phyloP scores from a whole-genome alignment of 1,140 invertebrate species.

The Drosophila varians region DNA sequence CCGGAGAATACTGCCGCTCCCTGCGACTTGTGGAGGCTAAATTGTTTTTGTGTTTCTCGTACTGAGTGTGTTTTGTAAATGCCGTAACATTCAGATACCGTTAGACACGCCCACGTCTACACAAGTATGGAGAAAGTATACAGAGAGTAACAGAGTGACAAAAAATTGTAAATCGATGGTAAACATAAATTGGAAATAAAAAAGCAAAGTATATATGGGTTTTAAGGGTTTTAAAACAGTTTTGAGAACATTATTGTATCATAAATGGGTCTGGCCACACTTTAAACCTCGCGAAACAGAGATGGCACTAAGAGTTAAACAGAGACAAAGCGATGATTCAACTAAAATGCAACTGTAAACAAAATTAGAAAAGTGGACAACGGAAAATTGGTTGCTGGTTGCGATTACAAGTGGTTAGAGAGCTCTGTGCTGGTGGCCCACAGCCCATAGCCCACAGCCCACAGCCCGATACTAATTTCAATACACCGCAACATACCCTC shows the following conservation, averaged over 20 bases:
- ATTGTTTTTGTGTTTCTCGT: background rate
- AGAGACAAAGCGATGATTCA: background rate
- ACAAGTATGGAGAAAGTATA: background rate
- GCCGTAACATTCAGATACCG: background rate
- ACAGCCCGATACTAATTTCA: conserved; percentile 22
- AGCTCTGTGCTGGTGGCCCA: background rate
- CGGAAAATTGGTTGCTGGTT: conserved; percentile 4
- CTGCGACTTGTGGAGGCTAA: background rate
- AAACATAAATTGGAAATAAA: background rate
- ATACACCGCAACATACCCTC: conserved; percentile 7
- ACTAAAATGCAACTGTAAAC: conserved; percentile 11
- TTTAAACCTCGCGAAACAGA: background rate
- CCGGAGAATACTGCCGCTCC: background rate
- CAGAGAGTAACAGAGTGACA: background rate
- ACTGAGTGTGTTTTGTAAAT: background rate
- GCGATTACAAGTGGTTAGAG: conserved; percentile 3
- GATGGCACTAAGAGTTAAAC: background rate
- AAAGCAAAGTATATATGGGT: too few relatives aligned
- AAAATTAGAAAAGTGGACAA: background rate
- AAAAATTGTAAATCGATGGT: background rate
- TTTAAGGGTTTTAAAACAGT: too few relatives aligned
- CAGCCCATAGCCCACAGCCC: background rate
- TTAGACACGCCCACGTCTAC: background rate
- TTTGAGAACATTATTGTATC: too few relatives aligned
- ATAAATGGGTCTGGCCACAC: background rate